phyloP scores from a whole-genome alignment of 2,797 vertebrate genomes.

The Anguilla obscura region DNA sequence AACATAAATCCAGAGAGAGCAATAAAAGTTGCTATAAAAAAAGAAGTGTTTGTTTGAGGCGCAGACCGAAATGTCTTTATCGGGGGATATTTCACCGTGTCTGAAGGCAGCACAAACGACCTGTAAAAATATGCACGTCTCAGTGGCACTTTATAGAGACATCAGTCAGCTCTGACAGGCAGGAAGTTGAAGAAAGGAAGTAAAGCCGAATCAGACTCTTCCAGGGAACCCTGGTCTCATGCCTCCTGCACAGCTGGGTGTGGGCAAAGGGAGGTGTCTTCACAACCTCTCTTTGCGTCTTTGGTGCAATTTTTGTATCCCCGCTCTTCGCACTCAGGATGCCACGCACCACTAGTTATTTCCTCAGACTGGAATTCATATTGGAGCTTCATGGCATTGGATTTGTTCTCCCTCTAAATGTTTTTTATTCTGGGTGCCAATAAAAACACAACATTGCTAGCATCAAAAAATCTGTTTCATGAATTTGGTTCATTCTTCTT shows the following conservation, averaged over 20 bases:
- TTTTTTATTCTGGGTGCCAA: background rate
- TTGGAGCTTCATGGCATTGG: background rate
- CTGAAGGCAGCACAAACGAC: constrained; percentile 20
- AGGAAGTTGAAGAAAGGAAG: constrained; percentile 5
- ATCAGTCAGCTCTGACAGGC: constrained; percentile 18
- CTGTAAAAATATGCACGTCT: constrained; percentile 22
- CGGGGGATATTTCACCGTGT: background rate
- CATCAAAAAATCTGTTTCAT: background rate
- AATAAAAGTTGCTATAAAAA: constrained; percentile 16
- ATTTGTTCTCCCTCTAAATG: background rate
- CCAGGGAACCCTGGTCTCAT: background rate
- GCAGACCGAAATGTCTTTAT: constrained; percentile 17
- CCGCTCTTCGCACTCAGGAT: background rate
- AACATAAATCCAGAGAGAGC: constrained; percentile 12
- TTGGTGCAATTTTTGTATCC: background rate
- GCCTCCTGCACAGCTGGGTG: background rate
- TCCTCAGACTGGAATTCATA: background rate
- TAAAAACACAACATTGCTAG: background rate
- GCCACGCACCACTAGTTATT: background rate
- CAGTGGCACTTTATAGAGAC: constrained; percentile 14
- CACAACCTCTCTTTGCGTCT: background rate
- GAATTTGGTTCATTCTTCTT: background rate
- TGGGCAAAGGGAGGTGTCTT: background rate
- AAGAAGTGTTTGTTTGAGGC: constrained; percentile 21
- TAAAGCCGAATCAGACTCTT: background rate